phyloP scores from a whole-genome alignment of 1,140 invertebrate species.

The Drosophila grimshawi region DNA sequence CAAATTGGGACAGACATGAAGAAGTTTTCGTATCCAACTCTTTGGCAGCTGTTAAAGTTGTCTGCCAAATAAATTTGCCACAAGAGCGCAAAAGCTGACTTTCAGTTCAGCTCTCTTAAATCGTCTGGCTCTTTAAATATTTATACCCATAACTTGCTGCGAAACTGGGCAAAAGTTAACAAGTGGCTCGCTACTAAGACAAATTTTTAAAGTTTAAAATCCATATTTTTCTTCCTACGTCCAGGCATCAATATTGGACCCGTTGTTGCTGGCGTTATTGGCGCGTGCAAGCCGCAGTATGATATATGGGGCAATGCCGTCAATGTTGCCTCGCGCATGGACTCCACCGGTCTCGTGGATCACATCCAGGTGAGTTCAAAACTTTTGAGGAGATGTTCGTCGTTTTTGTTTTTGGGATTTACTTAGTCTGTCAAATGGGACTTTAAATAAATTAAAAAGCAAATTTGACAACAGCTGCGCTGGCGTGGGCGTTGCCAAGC shows the following conservation, averaged over 20 bases:
- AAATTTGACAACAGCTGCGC: slow-evolving; percentile 13
- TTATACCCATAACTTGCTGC: too few relatives aligned
- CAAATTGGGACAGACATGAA: not conserved
- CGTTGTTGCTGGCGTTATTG: slow-evolving; percentile 97
- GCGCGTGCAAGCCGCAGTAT: slow-evolving; percentile 95
- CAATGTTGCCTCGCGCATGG: slow-evolving; percentile 96
- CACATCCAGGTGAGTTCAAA: slow-evolving; percentile 89
- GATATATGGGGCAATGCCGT: slow-evolving; percentile 96
- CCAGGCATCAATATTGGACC: slow-evolving; percentile 96
- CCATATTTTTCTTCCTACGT: not conserved
- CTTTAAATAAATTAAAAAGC: slow-evolving; percentile 36
- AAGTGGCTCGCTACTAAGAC: not conserved
- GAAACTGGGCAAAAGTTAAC: not conserved
- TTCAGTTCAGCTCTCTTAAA: too few relatives aligned
- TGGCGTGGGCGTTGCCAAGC: not conserved
- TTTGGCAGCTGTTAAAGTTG: not conserved
- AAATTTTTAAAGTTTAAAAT: not conserved
- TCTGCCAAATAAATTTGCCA: too few relatives aligned
- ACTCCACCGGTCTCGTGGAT: slow-evolving; percentile 92
- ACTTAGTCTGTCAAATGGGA: slow-evolving; percentile 4
- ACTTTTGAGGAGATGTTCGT: not conserved
- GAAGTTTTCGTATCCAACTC: not conserved
- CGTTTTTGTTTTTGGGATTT: not conserved
- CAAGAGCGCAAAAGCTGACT: too few relatives aligned
- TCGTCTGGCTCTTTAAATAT: too few relatives aligned